phyloP scores from a whole-genome alignment of 2,113 vertebrate species.

The Neomonachus schauinslandi region DNA sequence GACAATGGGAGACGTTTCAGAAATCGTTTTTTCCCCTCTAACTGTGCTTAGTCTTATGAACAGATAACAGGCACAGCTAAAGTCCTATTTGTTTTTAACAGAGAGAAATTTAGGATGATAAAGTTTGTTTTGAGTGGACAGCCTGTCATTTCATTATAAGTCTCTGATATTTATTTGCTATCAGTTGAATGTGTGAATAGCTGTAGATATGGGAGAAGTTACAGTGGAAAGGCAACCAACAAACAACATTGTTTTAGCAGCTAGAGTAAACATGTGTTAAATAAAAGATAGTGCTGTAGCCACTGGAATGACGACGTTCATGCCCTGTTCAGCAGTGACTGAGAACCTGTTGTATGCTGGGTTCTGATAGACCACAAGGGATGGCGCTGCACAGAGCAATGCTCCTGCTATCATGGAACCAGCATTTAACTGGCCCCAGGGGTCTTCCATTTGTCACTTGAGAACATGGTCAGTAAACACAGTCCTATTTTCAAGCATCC shows the following conservation, averaged over 20 bases:
- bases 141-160: background rate
- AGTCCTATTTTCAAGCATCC: background rate
- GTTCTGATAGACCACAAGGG: fast-evolving
- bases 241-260: background rate
- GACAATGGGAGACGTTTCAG: background rate
- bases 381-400: background rate
- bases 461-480: background rate
- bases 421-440: background rate
- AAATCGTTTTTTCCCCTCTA: background rate
- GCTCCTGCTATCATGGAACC: background rate
- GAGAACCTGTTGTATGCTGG: background rate
- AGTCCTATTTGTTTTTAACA: constrained; percentile 10
- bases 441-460: background rate
- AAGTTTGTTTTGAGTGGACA: constrained; percentile 7
- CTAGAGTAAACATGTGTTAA: background rate
- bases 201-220: background rate
- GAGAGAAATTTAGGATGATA: background rate
- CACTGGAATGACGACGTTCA: background rate
- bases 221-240: background rate
- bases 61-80: background rate
- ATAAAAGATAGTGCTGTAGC: background rate
- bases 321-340: background rate
- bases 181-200: background rate
- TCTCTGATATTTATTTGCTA: constrained; percentile 39
- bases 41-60: background rate